phyloP scores from a whole-genome alignment of 2,113 vertebrate species.

The Labeo rohita region DNA sequence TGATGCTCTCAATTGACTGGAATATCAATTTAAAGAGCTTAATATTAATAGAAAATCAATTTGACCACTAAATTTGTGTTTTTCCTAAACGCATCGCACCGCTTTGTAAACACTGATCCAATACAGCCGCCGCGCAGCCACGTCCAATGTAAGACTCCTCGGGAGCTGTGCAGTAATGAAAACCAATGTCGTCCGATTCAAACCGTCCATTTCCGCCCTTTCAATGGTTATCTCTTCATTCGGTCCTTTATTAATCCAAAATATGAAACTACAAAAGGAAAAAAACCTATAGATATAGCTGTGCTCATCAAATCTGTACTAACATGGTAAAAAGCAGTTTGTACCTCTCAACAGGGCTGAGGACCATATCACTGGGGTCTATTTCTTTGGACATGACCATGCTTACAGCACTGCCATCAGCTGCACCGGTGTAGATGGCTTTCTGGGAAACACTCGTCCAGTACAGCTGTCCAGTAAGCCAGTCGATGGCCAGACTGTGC shows the following conservation, averaged over 20 bases:
- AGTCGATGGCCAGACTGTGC: constrained; percentile 85
- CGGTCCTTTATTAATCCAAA: constrained; percentile 83
- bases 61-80: background rate
- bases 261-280: constrained; percentile 76
- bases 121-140: constrained; percentile 79
- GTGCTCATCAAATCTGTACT: background rate
- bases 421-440: constrained; percentile 77
- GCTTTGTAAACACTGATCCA: constrained; percentile 88
- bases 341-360: constrained; percentile 83
- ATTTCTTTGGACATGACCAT: constrained; percentile 81
- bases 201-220: constrained; percentile 87
- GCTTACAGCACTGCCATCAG: constrained; percentile 77
- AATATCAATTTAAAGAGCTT: background rate
- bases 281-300: background rate
- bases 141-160: constrained; percentile 80
- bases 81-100: constrained; percentile 66
- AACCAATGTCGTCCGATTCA: constrained; percentile 70
- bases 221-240: constrained; percentile 77
- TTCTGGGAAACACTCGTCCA: constrained; percentile 81
- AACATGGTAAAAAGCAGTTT: background rate
- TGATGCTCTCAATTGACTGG: constrained; percentile 86
- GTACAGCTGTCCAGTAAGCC: constrained; percentile 86
- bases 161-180: constrained; percentile 81
- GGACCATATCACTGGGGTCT: constrained; percentile 80
- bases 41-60: background rate